phyloP scores from a whole-genome alignment of 2,888 invertebrate species.

The Mesorhabditis belari region DNA sequence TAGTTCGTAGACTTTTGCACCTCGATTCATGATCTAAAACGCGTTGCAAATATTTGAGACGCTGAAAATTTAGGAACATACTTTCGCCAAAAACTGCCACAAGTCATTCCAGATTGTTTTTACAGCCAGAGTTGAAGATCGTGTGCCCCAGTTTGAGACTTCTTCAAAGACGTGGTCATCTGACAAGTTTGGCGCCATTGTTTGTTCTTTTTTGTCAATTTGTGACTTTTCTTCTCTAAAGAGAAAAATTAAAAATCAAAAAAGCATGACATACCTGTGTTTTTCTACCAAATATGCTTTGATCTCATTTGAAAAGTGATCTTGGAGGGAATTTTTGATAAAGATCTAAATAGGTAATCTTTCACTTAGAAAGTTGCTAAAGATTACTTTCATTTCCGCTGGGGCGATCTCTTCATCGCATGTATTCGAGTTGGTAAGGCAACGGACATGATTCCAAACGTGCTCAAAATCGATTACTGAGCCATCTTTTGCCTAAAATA shows the following conservation, averaged over 20 bases:
- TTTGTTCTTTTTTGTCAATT: not conserved
- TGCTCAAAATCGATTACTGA: constrained; percentile 72
- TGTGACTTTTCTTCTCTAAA: not conserved
- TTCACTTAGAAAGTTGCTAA: too few relatives aligned
- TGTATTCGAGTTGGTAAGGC: not conserved
- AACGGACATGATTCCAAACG: constrained; percentile 64
- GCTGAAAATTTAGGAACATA: too few relatives aligned
- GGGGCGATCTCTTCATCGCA: not conserved
- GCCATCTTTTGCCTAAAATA: constrained; percentile 35
- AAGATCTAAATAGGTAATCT: not conserved
- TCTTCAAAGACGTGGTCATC: too few relatives aligned
- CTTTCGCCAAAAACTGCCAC: too few relatives aligned
- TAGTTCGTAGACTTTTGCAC: constrained; percentile 7
- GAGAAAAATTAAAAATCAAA: not conserved
- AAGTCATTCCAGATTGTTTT: too few relatives aligned
- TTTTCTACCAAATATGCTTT: not conserved
- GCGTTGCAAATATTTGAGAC: too few relatives aligned
- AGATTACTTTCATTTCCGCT: not conserved
- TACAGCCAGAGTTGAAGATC: too few relatives aligned
- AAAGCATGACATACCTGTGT: not conserved
- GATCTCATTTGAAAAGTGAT: not conserved
- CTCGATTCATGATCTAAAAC: not conserved
- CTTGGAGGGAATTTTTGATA: not conserved
- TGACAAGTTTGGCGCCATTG: too few relatives aligned
- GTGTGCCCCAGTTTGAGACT: too few relatives aligned